Conservation (phyloP, 2,888 invertebrate species). For the Pheosia tremula region DNA sequence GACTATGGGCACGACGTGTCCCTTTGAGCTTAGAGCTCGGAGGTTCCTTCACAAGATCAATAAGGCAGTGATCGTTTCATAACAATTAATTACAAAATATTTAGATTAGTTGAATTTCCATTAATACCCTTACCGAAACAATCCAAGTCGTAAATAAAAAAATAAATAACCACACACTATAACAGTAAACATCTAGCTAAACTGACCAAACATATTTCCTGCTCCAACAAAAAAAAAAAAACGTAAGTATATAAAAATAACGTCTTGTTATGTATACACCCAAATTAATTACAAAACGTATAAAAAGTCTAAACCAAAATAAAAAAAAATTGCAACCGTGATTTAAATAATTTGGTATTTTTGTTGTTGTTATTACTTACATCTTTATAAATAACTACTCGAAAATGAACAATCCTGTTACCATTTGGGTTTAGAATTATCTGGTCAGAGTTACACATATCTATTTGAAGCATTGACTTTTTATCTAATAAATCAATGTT, state of each 20-base stretch:
- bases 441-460: not conserved
- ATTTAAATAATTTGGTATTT: not conserved
- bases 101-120: conserved; percentile 24
- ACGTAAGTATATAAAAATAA: not conserved
- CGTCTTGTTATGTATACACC: not conserved
- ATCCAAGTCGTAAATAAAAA: conserved; percentile 29
- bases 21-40: conserved; percentile 51
- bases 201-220: conserved; percentile 33
- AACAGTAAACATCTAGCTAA: conserved; percentile 34
- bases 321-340: not conserved
- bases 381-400: not conserved
- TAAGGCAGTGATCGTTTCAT: conserved; percentile 67
- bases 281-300: not conserved
- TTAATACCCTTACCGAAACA: conserved; percentile 34
- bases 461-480: not conserved
- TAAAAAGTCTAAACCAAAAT: not conserved
- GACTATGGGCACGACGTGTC: conserved; percentile 73
- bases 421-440: not conserved
- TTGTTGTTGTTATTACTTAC: not conserved
- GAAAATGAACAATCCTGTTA: not conserved
- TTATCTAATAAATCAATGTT: no score
- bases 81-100: conserved; percentile 22
- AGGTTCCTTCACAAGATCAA: conserved; percentile 57
- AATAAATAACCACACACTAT: conserved; percentile 45
- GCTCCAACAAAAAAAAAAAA: not conserved